Base-by-base conservation (phyloP, 1,140 invertebrate species). In the Rhagoletis zephyria region DNA sequence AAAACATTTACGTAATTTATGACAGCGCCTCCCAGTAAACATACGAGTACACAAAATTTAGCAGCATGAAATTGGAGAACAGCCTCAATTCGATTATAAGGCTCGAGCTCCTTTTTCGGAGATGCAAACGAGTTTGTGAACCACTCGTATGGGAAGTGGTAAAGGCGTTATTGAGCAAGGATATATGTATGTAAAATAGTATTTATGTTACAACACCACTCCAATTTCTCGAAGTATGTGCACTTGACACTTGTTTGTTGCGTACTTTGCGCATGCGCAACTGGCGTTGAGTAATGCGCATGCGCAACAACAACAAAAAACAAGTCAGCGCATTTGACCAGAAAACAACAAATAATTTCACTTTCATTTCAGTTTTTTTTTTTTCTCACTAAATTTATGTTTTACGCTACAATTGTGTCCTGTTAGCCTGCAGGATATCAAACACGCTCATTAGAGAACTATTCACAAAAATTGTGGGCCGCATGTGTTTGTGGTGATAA, bases 401-500 rank as follows among this genome's bases (percentile, higher is more conserved):
- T 81, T 81, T 81, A 81, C 30, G n/a, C 56, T 81, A 81, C 74
- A 81, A 3, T 81, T 81, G 45, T 56, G 48, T 81, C 74, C 74
- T 81, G 74, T 19, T 30, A 56, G 48, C 45, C 74, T n/a, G 19
- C 74, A n/a, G 74, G 74, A 81, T 56, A 16, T 48, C 61, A 16
- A 77, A n/a, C 48, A 0, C 48, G 74, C 74, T 56, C 74, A 81
- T 81, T 81, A 81, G 74, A 16, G 16, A 59, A 56, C 48, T 59
- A 81, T 81, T 30, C 5, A n/a, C 12, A 56, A 63, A 81, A 81
- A 81, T 91, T 90, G 91, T 92, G 91, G 91, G 91, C 90, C 89
- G 91, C 91, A 92, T 90, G 91, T 92, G 91, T 92, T 92, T 92
- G 87, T 90, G 89, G 85, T 92, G 90, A 92, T 92, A 91, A 91